Base-by-base conservation (phyloP, 2,888 invertebrate species). In the Campoplex nolae region DNA sequence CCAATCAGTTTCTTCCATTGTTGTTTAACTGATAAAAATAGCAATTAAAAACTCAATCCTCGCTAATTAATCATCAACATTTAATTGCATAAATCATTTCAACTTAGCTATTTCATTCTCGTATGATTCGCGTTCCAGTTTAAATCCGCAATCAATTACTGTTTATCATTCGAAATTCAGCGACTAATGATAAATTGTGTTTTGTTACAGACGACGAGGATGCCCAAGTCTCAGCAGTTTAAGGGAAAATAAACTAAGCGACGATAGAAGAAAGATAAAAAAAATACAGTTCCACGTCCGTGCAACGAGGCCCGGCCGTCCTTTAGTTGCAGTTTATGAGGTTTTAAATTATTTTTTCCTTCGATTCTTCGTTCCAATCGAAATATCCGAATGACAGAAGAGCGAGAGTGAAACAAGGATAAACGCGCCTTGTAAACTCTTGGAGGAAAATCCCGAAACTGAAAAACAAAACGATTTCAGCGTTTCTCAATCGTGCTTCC, bases 151-250 rank as follows among this genome's bases (percentile, higher is more conserved):
- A 28, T 32, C 4, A 32, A 23, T 67, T 56, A 54, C 18, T 2
- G 58, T n/a, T 18, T 35, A 4, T 68, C n/a, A 51, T 35, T 3
- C 11, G 13, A 35, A 23, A 23, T 77, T 38, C 28, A 13, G 65
- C n/a, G 45, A 38, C 42, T 87, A 75, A 87, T 87, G 70, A 71
- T 75, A 45, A 42, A 82, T 18, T 58, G 65, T 79, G 88, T 92
- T 93, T 91, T 93, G 93, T 95, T 95, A 87, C 95, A 96, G 96
- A 96, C 95, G 96, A 96, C 91, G 96, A 96, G 91, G 96, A 96
- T 92, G 96, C 96, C 81, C 96, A 96, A 94, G 96, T 96, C 88
- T 96, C 96, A 79, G 96, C 96, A 85, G 96, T 96, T 86, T 95
- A 93, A 91, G 85, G 79, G 75, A 71, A 73, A 45, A 67, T 16